phyloP scores from a whole-genome alignment of 2,888 invertebrate species.

The Scrobipalpa atriplicella region DNA sequence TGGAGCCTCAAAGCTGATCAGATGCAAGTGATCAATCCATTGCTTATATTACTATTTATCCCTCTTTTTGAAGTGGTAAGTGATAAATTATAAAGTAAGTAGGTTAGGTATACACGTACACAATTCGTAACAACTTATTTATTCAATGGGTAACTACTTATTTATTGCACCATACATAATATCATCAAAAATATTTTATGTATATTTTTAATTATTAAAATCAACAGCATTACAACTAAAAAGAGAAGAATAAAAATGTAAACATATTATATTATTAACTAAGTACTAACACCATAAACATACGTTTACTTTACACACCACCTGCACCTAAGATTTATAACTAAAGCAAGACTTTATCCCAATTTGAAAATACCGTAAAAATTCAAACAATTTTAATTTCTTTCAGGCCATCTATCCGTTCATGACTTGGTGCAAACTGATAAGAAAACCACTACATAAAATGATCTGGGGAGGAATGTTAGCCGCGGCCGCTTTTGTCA shows the following conservation, averaged over 20 bases:
- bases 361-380: too few relatives aligned
- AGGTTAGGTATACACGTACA: too few relatives aligned
- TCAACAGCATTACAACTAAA: background rate
- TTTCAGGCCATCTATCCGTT: constrained; percentile 88
- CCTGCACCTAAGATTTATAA: too few relatives aligned
- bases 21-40: constrained; percentile 96
- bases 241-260: background rate
- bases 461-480: constrained; percentile 94
- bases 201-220: too few relatives aligned
- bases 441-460: constrained; percentile 92
- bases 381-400: background rate
- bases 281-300: too few relatives aligned
- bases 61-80: constrained; percentile 89
- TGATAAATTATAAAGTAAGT: constrained; percentile 21
- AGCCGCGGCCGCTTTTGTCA: constrained; percentile 92
- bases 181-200: background rate
- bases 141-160: too few relatives aligned
- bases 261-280: too few relatives aligned
- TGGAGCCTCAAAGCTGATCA: constrained; percentile 95
- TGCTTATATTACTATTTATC: constrained; percentile 92
- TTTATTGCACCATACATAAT: too few relatives aligned
- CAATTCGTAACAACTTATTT: too few relatives aligned
- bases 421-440: constrained; percentile 85
- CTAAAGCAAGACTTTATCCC: too few relatives aligned
- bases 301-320: too few relatives aligned